These are phyloP conservation scores for Mythimna vitellina DNA, from an alignment of 2,888 invertebrate genomes.

Conservation along the genomic window DNA sequence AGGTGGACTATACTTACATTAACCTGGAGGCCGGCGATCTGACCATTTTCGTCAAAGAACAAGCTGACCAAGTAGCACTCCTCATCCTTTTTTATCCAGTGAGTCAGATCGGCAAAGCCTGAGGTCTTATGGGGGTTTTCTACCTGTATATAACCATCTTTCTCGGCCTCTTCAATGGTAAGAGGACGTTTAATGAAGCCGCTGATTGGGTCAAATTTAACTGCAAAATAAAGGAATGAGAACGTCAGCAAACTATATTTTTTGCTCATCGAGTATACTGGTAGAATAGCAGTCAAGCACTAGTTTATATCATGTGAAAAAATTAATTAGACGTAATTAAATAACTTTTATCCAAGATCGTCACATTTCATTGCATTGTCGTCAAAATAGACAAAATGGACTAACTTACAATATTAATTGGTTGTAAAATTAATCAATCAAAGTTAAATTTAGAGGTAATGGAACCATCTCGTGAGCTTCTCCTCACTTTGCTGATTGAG, in stretches of 20 bases:
- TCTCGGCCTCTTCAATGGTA: not conserved
- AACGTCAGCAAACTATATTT: not conserved
- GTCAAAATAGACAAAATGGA: too few species aligned
- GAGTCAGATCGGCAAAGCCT: not conserved
- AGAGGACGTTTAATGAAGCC: not conserved
- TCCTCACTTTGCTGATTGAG: too few species aligned
- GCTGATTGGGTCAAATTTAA: fast-evolving
- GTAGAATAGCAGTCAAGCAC: too few species aligned
- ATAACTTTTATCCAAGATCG: too few species aligned
- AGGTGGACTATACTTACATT: not conserved
- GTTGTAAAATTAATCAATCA: too few species aligned
- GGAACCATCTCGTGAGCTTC: too few species aligned
- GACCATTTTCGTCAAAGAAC: not conserved
- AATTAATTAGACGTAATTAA: too few species aligned
- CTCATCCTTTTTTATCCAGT: not conserved
- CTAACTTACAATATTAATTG: too few species aligned
- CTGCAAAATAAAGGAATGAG: not conserved
- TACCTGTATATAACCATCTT: not conserved
- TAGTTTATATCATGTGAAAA: too few species aligned
- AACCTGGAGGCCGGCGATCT: not conserved
- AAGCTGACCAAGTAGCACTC: not conserved
- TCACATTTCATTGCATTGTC: too few species aligned
- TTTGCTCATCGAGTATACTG: not conserved
- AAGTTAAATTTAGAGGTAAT: too few species aligned
- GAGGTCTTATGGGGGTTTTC: not conserved